A percentile compares a stretch with the other conserved stretches of the same genome.
These are phyloP conservation scores for Linnaemya vulpina DNA, from an alignment of 2,888 invertebrate genomes.

Conservation along the genomic window DNA sequence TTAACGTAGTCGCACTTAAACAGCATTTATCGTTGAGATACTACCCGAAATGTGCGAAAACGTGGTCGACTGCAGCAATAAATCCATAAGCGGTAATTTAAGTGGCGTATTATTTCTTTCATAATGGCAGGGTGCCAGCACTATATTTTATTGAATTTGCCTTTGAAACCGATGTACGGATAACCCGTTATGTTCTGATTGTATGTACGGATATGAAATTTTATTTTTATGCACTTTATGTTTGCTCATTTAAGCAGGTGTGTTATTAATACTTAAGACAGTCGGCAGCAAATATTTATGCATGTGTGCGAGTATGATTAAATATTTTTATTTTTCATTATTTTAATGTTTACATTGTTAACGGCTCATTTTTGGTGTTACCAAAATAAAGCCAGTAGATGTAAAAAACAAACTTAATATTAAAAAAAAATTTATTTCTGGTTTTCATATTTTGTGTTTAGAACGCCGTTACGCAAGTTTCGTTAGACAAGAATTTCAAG, in stretches of 20 bases:
- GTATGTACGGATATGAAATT: not conserved
- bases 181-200: not conserved
- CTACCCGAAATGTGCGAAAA: too few relatives aligned
- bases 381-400: slow-evolving; percentile 25
- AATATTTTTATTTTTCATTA: slow-evolving; percentile 39
- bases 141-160: too few relatives aligned
- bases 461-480: slow-evolving; percentile 61
- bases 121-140: too few relatives aligned
- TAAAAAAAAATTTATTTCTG: slow-evolving; percentile 10
- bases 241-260: slow-evolving; percentile 21
- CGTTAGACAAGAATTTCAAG: slow-evolving; percentile 47
- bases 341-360: slow-evolving; percentile 56
- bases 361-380: slow-evolving; percentile 52
- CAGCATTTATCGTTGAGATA: too few relatives aligned
- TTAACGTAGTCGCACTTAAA: too few relatives aligned
- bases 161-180: too few relatives aligned
- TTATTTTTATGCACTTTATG: not conserved
- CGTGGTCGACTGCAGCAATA: too few relatives aligned
- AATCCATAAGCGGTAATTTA: too few relatives aligned
- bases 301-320: not conserved
- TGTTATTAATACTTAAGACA: slow-evolving; percentile 28
- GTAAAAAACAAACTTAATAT: not conserved
- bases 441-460: slow-evolving; percentile 40
- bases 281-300: not conserved
- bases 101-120: too few relatives aligned